A percentile compares a stretch with the other conserved stretches of the same genome.
Conservation (phyloP, 1,140 invertebrate species). For the Caenorhabditis elegans region WBcel235 BX284602.5:8019001-8019500, state of each 20-base stretch:
- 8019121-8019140: slow-evolving; percentile 45
- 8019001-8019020: slow-evolving; percentile 75
- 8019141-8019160: not conserved
- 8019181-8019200: slow-evolving; percentile 44
- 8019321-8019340: slow-evolving; percentile 43
- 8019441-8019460: slow-evolving; percentile 74
- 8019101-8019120: no score
- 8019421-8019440: slow-evolving; percentile 77
- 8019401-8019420: slow-evolving; percentile 76
- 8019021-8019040: slow-evolving; percentile 75
- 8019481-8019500: not conserved
- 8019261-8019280: slow-evolving; percentile 75
- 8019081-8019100: not conserved
- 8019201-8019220: slow-evolving; percentile 18
- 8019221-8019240: slow-evolving; percentile 75
- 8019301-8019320: slow-evolving; percentile 48
- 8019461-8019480: slow-evolving; percentile 66
- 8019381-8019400: slow-evolving; percentile 75
- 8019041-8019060: slow-evolving; percentile 80
- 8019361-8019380: slow-evolving; percentile 79
- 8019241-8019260: slow-evolving; percentile 79
- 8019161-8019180: slow-evolving; percentile 32
- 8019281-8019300: slow-evolving; percentile 52
- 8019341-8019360: slow-evolving; percentile 74
- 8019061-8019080: slow-evolving; percentile 78